A percentile compares a stretch with the other conserved stretches of the same genome.
Conservation (phyloP, 2,113 vertebrate genomes). For the Ophiodon elongatus region DNA sequence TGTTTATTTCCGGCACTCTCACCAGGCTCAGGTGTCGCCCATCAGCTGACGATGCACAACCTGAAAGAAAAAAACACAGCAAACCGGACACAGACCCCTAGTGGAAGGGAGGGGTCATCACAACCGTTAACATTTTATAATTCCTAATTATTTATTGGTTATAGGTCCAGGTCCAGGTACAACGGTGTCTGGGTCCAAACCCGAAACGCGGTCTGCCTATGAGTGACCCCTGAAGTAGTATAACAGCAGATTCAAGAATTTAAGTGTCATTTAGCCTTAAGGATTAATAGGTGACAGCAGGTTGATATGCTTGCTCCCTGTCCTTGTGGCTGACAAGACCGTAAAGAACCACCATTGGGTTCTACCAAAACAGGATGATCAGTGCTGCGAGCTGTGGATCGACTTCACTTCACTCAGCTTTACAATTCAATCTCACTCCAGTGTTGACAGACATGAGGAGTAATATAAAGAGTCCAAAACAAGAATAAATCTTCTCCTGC, state of each 20-base stretch:
- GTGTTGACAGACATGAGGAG: slow-evolving; percentile 17
- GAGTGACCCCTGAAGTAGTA: too few relatives aligned
- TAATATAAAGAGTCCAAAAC: slow-evolving; percentile 38
- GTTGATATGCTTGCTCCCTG: slow-evolving; percentile 19
- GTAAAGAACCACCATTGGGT: slow-evolving; percentile 25
- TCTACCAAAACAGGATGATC: slow-evolving; percentile 45
- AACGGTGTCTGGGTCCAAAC: too few relatives aligned
- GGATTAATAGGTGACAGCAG: slow-evolving; percentile 41
- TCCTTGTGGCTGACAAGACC: slow-evolving; percentile 53
- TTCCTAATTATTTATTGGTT: too few relatives aligned
- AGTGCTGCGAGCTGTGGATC: not conserved
- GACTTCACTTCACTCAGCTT: slow-evolving; percentile 27
- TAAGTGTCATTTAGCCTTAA: slow-evolving; percentile 3
- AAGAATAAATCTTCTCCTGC: slow-evolving; percentile 45
- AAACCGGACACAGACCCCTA: too few relatives aligned
- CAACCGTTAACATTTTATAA: too few relatives aligned
- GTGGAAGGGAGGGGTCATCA: too few relatives aligned
- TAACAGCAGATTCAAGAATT: slow-evolving; percentile 4
- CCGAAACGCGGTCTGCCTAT: too few relatives aligned
- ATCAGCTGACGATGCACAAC: too few relatives aligned
- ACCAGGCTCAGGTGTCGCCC: too few relatives aligned
- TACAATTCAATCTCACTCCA: slow-evolving; percentile 28
- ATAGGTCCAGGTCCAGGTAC: too few relatives aligned
- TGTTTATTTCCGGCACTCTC: too few relatives aligned
- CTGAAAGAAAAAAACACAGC: too few relatives aligned